Conservation (phyloP, 2,113 vertebrate genomes). For the Verasper variegatus region DNA sequence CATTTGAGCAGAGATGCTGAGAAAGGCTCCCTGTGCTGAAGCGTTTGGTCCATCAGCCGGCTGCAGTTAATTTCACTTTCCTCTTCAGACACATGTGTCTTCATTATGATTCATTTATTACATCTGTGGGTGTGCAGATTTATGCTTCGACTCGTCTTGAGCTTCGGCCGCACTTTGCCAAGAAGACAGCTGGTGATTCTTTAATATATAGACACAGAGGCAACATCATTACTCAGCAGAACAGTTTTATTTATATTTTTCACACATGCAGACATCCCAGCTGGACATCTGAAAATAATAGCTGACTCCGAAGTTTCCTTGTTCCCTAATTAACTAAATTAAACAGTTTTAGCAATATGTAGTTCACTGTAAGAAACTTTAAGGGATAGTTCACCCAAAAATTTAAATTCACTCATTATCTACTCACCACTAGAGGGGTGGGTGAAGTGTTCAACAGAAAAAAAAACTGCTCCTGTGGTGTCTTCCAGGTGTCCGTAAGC, state of each 20-base stretch:
- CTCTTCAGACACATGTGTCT: conserved; percentile 47
- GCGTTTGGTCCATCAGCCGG: conserved; percentile 22
- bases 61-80: conserved; percentile 33
- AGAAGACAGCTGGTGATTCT: conserved; percentile 47
- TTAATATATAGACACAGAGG: conserved; percentile 49
- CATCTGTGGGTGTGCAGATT: conserved; percentile 43
- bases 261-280: conserved; percentile 7
- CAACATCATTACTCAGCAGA: conserved; percentile 48
- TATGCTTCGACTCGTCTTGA: conserved; percentile 1
- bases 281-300: conserved; percentile 3
- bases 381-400: too few species aligned
- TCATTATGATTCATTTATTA: conserved; percentile 53
- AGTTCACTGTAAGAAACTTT: too few species aligned
- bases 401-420: too few species aligned
- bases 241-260: background rate
- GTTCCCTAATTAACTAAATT: background rate
- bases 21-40: too few species aligned
- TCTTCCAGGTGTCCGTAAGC: too few species aligned
- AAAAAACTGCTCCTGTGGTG: too few species aligned
- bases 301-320: background rate
- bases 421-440: too few species aligned
- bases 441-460: too few species aligned
- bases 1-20: too few species aligned
- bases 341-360: background rate
- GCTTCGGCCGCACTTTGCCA: conserved; percentile 48